Base-by-base conservation (phyloP, 2,888 invertebrate species). In the Stomorhina lunata region DNA sequence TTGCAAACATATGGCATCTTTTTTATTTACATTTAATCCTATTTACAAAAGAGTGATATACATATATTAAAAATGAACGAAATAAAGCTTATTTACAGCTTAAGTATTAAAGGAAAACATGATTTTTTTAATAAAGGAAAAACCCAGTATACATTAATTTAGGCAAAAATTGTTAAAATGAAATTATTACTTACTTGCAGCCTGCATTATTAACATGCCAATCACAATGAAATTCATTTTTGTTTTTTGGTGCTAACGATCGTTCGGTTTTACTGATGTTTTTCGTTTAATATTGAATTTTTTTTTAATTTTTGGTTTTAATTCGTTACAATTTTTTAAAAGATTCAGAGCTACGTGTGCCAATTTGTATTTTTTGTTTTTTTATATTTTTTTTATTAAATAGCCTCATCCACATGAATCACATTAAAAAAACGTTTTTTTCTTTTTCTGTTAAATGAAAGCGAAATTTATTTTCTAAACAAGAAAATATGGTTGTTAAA, bases 131-230 rank as follows among this genome's bases (percentile, higher is more conserved):
- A n/a, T n/a, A n/a, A n/a, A n/a, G n/a, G 20, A 53, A 71, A 55
- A 66, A 40, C 55, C 43, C 15, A 29, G 29, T 37, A 53, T 63
- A 68, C 17, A 40, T 27, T 57, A 43, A 63, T 63, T 32, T 27
- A 5, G 6, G 57, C 32, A 12, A 9, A 59, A 65, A 34, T 10
- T 27, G 20, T 17, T n/a, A 17, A 71, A 65, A 27, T n/a, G n/a
- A n/a, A n/a, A n/a, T n/a, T 43, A 25, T 48, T 79, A 86, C 89
- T 89, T 84, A 89, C 89, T 88, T 87, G 89, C 90, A 77, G 89
- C 89, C 85, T 89, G 89, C 90, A 89, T 89, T 84, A 89, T 89
- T 84, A 89, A 80, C 85, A 90, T 87, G 85, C 90, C 90, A 84
- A 89, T 90, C 75, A 89, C 86, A 84, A 89, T 86, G 84, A 90